Percentiles rank a stretch among this genome's conserved stretches.
Evolutionary conservation across 2,888 invertebrate genomes (phyloP).

Genomic region (Platycnemis pennipes): DNA sequence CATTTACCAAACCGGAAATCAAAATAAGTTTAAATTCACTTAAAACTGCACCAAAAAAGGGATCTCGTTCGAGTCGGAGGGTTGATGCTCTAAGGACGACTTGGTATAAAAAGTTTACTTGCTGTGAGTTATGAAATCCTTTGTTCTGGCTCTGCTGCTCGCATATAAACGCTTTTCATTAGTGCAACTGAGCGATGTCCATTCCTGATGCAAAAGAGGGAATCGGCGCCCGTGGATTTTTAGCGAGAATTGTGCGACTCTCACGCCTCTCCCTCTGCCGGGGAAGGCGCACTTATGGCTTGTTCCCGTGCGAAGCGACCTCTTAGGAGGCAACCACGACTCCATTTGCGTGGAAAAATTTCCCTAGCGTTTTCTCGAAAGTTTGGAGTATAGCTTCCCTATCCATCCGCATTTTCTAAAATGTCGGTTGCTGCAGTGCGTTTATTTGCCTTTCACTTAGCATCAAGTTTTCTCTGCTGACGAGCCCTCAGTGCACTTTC

Average conservation of each 20-base stretch:
- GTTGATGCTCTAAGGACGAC: too few relatives aligned
- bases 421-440: slow-evolving; percentile 4
- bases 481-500: background rate
- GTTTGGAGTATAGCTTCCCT: background rate
- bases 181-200: too few relatives aligned
- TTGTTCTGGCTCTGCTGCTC: too few relatives aligned
- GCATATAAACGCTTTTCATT: too few relatives aligned
- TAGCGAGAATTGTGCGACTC: background rate
- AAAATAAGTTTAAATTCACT: too few relatives aligned
- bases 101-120: too few relatives aligned
- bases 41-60: too few relatives aligned
- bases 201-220: too few relatives aligned
- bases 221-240: background rate
- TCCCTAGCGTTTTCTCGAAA: background rate
- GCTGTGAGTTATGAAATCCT: too few relatives aligned
- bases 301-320: background rate
- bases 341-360: slow-evolving; percentile 11
- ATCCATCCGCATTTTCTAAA: background rate
- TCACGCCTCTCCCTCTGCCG: background rate
- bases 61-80: too few relatives aligned
- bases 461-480: background rate
- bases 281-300: background rate
- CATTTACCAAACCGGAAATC: too few relatives aligned
- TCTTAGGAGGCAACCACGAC: background rate
- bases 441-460: slow-evolving; percentile 11